Evolutionary conservation across 2,888 invertebrate genomes (phyloP), one percentile per base, ranked within the genome.

Genomic region (Falcaria lacertinaria): DNA sequence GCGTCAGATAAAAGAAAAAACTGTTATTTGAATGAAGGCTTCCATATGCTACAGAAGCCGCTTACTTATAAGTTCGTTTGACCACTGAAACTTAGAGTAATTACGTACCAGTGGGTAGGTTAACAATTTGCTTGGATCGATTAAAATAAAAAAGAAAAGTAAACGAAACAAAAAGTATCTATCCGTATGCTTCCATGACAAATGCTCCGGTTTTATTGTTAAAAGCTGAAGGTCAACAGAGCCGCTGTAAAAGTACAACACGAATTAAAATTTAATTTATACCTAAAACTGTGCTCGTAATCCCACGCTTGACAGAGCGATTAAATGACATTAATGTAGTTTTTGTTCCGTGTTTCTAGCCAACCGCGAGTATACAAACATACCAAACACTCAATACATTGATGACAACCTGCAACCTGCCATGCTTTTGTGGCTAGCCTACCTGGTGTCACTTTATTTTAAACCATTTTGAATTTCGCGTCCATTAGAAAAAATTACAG

Each of bases 281-380:
- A 82, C 75, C 77, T 80, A 77, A 83, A 80, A 69, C 65, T 71
- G 57, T 60, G 63, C 58, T 69, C 63, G 72, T 77, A 83, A 84
- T 84, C 80, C 82, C 79, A 82, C 82, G 83, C 76, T 81, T 76
- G 71, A 83, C 62, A 77, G 76, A 70, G 61, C 69, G 66, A 75
- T 80, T 74, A 78, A 81, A 84, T 75, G 70, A 73, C 72, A 71
- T 71, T 80, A 80, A 74, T 76, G 61, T 60, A 64, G 68, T 78
- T 80, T 81, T 82, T 80, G 64, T 72, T 62, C 49, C 48, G 52
- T 47, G 46, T 47, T 46, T 42, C 47, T 55, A 47, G 60, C 51
- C 45, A 51, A 54, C 54, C 45, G 8, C 22, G 37, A 37, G 22
- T 36, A 19, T 37, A 37, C 15, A 11, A 22, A 25, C 8, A 4